Evolutionary conservation across 2,888 invertebrate genomes (phyloP), one percentile per base, ranked within the genome.

Genomic region (Mythimna pallens): DNA sequence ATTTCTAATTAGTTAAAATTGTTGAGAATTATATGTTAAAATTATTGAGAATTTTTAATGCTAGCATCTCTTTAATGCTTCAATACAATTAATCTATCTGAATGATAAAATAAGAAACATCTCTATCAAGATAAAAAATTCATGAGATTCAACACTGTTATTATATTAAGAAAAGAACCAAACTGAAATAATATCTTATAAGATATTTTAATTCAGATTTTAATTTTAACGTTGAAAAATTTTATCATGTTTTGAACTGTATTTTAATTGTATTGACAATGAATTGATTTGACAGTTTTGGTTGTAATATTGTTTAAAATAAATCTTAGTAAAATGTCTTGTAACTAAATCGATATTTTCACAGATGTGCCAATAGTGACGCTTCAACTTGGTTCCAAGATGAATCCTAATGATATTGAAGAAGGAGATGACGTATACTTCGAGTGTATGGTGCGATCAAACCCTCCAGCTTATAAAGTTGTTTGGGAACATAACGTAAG

Each of bases 401-500:
- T 96, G 78, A 96, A 96, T 81, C 95, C 96, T 0, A 95, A 95
- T 76, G 96, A 96, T 79, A 96, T 96, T 25, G 96, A 96, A 86
- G 96, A 96, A 87, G 96, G 95, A 1, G 96, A 96, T 73, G 96
- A 96, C 78, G 96, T 96, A 4, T 96, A 96, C 87, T 96, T 96
- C 73, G 95, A 95, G 80, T 96, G 96, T 84, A 90, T 91, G 63
- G 96, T 96, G 47, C 90, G 91, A 66, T 95, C 96, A 62, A 95
- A 96, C 86, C 96, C 96, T n/a, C 95, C 95, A n/a, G 95, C 96
- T 80, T 96, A 96, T 87, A 96, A 96, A 93, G 94, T 96, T 82
- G 93, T 96, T 55, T 96, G 96, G 96, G 96, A 96, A 83, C 96
- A 96, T 87, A 94, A 96, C 82, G 96, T 96, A 84, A 96, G 96